These are phyloP conservation scores for Ophioninae sp. DNA, from an alignment of 2,888 invertebrate genomes.

Conservation along the genomic window DNA sequence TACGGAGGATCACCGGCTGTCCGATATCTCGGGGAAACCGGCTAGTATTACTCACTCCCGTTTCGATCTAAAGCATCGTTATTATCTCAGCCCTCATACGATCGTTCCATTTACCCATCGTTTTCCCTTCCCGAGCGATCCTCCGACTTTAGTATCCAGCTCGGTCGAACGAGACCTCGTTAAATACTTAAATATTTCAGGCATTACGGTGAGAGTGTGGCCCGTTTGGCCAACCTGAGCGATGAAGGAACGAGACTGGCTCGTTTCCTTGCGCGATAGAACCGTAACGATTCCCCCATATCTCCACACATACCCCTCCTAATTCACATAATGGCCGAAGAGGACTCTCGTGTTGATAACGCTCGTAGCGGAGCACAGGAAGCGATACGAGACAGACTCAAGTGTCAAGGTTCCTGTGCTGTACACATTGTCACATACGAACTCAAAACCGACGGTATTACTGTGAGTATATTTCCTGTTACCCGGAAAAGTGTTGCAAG, in stretches of 20 bases:
- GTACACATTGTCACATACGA: background rate
- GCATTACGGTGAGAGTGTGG: conserved; percentile 29
- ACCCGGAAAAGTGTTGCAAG: background rate
- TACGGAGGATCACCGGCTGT: conserved; percentile 37
- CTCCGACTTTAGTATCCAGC: background rate
- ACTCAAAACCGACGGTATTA: too few relatives aligned
- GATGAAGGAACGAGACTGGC: conserved; percentile 27
- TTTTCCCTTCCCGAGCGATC: conserved; percentile 5
- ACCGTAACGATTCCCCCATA: background rate
- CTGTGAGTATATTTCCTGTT: too few relatives aligned
- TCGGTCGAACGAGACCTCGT: conserved; percentile 45
- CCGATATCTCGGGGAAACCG: conserved; percentile 56
- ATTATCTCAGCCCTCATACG: conserved; percentile 18
- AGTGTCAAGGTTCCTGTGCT: conserved; percentile 1
- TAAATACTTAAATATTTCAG: conserved; percentile 61
- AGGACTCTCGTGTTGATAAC: conserved; percentile 5
- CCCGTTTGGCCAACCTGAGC: conserved; percentile 39
- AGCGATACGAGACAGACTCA: conserved; percentile 14
- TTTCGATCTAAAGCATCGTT: conserved; percentile 41
- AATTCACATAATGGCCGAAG: conserved; percentile 47
- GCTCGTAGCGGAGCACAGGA: background rate
- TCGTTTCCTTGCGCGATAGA: background rate
- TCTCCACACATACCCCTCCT: background rate
- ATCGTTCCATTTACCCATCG: conserved; percentile 56
- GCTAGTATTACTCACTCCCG: conserved; percentile 44